Evolutionary conservation across 2,888 invertebrate species (phyloP).

Genomic region (Calliopum simillimum): DNA sequence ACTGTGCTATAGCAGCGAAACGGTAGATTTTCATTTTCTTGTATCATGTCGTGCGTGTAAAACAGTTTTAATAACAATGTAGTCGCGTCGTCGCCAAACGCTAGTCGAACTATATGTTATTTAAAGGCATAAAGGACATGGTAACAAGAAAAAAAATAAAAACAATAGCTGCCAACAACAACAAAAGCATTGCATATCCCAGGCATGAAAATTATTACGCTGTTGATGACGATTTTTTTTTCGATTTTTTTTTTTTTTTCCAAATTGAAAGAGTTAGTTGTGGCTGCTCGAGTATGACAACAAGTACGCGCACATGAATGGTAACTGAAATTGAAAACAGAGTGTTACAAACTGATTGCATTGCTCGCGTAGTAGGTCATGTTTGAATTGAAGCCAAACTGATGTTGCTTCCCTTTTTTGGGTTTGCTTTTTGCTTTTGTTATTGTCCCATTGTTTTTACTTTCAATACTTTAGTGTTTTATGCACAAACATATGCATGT

Average conservation of each 20-base stretch:
- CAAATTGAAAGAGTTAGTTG: too few relatives aligned
- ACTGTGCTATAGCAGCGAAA: too few relatives aligned
- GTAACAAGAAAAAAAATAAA: neutral
- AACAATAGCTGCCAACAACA: neutral
- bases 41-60: constrained; percentile 18
- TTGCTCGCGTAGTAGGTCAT: constrained; percentile 4
- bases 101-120: neutral
- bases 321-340: neutral
- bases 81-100: constrained; percentile 12
- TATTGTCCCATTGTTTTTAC: neutral
- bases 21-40: neutral
- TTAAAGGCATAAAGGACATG: neutral
- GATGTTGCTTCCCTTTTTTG: neutral
- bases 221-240: neutral
- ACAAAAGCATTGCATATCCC: neutral
- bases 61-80: constrained; percentile 15
- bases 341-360: neutral
- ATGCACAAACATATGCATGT: constrained; percentile 16
- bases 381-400: constrained; percentile 24
- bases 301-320: too few relatives aligned
- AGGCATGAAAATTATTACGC: constrained; percentile 14
- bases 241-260: too few relatives aligned
- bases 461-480: constrained; percentile 27
- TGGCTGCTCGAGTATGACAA: too few relatives aligned
- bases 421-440: constrained; percentile 2